A percentile compares a stretch with the other conserved stretches of the same genome.
Conservation (phyloP, 1,140 invertebrate genomes). For the Physella acuta region DNA sequence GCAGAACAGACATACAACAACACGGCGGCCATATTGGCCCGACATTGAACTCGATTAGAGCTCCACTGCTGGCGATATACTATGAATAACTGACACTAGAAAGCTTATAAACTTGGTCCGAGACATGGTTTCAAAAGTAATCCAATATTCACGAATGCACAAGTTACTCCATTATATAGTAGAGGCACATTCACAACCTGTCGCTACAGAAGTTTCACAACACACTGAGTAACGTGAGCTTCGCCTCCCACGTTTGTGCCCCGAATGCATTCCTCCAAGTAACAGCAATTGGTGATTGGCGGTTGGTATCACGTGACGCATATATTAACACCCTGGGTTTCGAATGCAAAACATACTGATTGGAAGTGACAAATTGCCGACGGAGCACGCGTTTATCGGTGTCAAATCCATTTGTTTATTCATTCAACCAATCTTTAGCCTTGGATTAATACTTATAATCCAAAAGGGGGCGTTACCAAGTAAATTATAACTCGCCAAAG, state of each 20-base stretch:
- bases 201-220: slow-evolving; percentile 19
- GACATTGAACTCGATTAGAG: slow-evolving; percentile 32
- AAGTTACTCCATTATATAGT: slow-evolving; percentile 21
- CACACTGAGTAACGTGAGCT: slow-evolving; percentile 30
- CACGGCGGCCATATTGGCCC: slow-evolving; percentile 43
- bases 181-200: slow-evolving; percentile 15
- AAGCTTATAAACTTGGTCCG: not conserved
- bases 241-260: slow-evolving; percentile 41
- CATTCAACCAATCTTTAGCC: slow-evolving; percentile 22
- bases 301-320: slow-evolving; percentile 37
- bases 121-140: slow-evolving; percentile 5
- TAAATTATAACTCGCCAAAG: not conserved
- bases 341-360: slow-evolving; percentile 37
- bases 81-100: slow-evolving; percentile 5
- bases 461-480: slow-evolving; percentile 7
- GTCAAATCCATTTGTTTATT: slow-evolving; percentile 32
- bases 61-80: slow-evolving; percentile 17
- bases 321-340: slow-evolving; percentile 44
- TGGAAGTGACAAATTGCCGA: slow-evolving; percentile 31
- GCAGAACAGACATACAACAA: slow-evolving; percentile 37
- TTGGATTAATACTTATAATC: slow-evolving; percentile 8
- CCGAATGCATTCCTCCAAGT: slow-evolving; percentile 38
- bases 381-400: slow-evolving; percentile 26
- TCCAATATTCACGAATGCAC: slow-evolving; percentile 13
- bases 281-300: slow-evolving; percentile 36